These are phyloP conservation scores for Drosophila gaucha DNA, from an alignment of 2,888 invertebrate genomes.

Conservation along the genomic window DNA sequence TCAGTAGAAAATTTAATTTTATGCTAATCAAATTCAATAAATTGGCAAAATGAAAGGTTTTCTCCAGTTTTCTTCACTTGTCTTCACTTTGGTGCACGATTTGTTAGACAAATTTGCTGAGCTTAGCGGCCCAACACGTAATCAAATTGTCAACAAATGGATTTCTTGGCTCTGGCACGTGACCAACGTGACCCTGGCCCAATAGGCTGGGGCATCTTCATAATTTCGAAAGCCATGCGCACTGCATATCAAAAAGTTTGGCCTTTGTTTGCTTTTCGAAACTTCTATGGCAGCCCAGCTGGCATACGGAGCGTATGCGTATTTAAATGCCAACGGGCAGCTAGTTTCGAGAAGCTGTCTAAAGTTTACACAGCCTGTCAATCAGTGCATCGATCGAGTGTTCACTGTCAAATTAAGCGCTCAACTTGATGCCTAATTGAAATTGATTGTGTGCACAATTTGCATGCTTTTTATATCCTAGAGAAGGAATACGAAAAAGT, in stretches of 20 bases:
- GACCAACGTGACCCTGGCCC: slow-evolving; percentile 42
- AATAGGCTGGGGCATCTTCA: slow-evolving; percentile 41
- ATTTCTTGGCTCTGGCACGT: slow-evolving; percentile 59
- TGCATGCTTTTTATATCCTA: slow-evolving; percentile 4
- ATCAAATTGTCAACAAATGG: slow-evolving; percentile 78
- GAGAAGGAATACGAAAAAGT: no score
- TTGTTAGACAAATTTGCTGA: slow-evolving; percentile 15
- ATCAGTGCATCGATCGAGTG: slow-evolving; percentile 47
- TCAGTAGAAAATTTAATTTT: slow-evolving; percentile 6
- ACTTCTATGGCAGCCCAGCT: slow-evolving; percentile 17
- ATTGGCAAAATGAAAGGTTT: slow-evolving; percentile 41
- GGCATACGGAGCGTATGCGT: slow-evolving; percentile 46
- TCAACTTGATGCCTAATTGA: slow-evolving; percentile 47
- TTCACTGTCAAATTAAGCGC: slow-evolving; percentile 36
- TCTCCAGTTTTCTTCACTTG: slow-evolving; percentile 14
- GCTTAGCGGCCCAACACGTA: slow-evolving; percentile 57
- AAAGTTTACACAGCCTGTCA: slow-evolving; percentile 43
- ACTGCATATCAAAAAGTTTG: slow-evolving; percentile 66
- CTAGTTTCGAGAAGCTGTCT: slow-evolving; percentile 42
- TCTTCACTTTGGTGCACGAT: slow-evolving; percentile 5
- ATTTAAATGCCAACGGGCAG: slow-evolving; percentile 37
- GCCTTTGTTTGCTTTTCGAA: slow-evolving; percentile 37
- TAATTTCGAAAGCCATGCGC: slow-evolving; percentile 53
- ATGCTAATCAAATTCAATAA: slow-evolving; percentile 7
- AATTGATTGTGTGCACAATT: slow-evolving; percentile 38